Conservation (phyloP, 2,113 vertebrate species). For the Pseudolaguvia tuberculata region DNA sequence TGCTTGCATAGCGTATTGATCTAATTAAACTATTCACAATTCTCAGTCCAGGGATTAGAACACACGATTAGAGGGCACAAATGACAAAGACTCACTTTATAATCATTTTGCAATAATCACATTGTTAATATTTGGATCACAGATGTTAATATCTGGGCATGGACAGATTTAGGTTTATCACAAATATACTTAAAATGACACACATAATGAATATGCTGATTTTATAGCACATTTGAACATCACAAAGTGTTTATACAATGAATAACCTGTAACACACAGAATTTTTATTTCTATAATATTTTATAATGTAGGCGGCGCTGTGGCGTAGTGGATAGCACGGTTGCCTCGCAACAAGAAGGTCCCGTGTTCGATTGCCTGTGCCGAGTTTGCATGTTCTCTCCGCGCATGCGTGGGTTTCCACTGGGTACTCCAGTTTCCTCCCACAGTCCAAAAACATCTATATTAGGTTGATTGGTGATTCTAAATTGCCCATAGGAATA, state of each 20-base stretch:
- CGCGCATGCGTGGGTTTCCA: too few relatives aligned
- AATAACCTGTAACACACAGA: not conserved
- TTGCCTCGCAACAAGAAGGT: too few relatives aligned
- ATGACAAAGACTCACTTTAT: not conserved
- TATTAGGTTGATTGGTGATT: too few relatives aligned
- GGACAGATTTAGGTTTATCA: not conserved
- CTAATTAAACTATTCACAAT: constrained; percentile 24
- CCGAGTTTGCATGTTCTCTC: too few relatives aligned
- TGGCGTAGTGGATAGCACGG: too few relatives aligned
- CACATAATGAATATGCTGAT: not conserved
- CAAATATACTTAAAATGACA: not conserved
- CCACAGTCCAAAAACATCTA: too few relatives aligned
- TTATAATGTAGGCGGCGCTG: not conserved
- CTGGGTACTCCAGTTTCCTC: too few relatives aligned
- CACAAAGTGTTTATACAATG: not conserved
- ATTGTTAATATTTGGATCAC: not conserved
- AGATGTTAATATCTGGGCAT: not conserved
- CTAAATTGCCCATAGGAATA: too few relatives aligned
- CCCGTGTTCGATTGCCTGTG: too few relatives aligned
- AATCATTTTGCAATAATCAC: not conserved
- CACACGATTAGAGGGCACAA: not conserved
- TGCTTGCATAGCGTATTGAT: not conserved
- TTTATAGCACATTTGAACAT: not conserved
- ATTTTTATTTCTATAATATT: not conserved
- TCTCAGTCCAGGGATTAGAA: not conserved